Conservation (phyloP, 2,113 vertebrate species). For the Rallus limicola region DNA sequence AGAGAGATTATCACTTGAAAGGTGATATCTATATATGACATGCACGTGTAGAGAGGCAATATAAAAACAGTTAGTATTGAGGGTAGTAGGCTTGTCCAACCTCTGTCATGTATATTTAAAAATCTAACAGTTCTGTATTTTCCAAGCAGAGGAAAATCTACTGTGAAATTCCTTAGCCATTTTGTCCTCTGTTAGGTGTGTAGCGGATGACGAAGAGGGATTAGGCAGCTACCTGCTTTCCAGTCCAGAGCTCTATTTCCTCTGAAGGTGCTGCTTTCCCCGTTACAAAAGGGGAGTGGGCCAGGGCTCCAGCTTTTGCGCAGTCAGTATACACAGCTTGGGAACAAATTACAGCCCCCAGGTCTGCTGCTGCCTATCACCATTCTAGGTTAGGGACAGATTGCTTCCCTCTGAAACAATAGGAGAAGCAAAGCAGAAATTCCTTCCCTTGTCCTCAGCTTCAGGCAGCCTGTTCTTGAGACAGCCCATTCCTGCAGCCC, state of each 20-base stretch:
- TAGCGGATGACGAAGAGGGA: not conserved
- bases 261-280: not conserved
- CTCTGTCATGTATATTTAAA: not conserved
- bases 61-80: not conserved
- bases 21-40: not conserved
- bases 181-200: not conserved
- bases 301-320: not conserved
- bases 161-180: not conserved
- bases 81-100: not conserved
- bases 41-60: not conserved
- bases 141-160: not conserved
- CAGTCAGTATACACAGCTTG: not conserved
- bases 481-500: not conserved
- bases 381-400: not conserved
- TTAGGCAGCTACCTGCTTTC: slow-evolving; percentile 5
- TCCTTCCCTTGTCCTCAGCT: not conserved
- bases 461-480: not conserved
- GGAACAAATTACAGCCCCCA: not conserved
- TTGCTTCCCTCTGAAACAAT: slow-evolving; percentile 9
- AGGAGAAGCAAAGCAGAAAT: slow-evolving; percentile 16
- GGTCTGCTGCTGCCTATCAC: not conserved
- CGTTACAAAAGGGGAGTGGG: not conserved
- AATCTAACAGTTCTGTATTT: not conserved
- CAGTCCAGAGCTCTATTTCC: not conserved
- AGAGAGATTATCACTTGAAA: not conserved